Percentiles rank a stretch among this genome's conserved stretches.
Evolutionary conservation across 2,797 vertebrate genomes (phyloP).

Genomic region (Agapornis canus): DNA sequence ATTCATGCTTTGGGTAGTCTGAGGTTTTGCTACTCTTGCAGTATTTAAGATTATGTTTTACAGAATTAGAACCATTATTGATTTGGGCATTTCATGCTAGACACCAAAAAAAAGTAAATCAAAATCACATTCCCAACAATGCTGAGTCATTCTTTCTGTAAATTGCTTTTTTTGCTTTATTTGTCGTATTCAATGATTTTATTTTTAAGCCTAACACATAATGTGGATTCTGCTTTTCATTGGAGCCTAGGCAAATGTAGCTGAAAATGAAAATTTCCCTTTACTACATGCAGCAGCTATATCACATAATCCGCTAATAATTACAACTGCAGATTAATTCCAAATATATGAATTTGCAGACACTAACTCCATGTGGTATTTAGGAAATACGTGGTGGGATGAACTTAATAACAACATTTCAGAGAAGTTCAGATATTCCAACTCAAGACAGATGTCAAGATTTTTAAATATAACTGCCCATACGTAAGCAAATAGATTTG

Average conservation of each 20-base stretch:
- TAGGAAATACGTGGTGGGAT: not conserved
- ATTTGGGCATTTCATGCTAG: conserved; percentile 57
- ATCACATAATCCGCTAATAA: conserved; percentile 68
- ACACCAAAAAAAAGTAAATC: not conserved
- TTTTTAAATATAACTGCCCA: conserved; percentile 32
- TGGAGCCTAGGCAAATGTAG: conserved; percentile 64
- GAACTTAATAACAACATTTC: conserved; percentile 20
- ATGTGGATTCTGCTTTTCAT: conserved; percentile 57
- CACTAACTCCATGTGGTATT: conserved; percentile 41
- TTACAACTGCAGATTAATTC: conserved; percentile 60
- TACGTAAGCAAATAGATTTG: not conserved
- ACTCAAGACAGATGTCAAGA: not conserved
- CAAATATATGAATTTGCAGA: conserved; percentile 40
- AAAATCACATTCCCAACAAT: not conserved
- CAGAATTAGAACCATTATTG: conserved; percentile 63
- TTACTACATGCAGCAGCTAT: conserved; percentile 28
- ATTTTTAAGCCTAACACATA: conserved; percentile 49
- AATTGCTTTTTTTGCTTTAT: conserved; percentile 55
- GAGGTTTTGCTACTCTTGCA: conserved; percentile 46
- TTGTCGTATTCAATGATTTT: conserved; percentile 62
- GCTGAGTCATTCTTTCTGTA: conserved; percentile 52
- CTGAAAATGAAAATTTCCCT: conserved; percentile 70
- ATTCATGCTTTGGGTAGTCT: conserved; percentile 31
- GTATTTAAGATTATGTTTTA: conserved; percentile 63
- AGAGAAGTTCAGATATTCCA: conserved; percentile 31